Conservation (phyloP, 1,140 invertebrate genomes). For the Latrodectus geometricus region DNA sequence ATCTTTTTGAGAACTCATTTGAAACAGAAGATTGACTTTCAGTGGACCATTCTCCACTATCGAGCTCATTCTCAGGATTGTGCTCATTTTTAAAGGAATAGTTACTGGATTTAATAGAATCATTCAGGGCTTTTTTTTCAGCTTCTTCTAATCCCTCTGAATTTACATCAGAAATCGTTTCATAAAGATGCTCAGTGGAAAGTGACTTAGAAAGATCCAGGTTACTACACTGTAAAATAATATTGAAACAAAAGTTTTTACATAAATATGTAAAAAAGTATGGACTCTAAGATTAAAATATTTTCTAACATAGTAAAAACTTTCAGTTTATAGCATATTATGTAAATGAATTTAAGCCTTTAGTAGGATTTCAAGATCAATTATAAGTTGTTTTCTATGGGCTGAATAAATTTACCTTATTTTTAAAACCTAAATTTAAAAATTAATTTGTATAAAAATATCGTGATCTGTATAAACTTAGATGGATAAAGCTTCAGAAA, state of each 20-base stretch:
- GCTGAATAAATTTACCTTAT: no score
- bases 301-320: no score
- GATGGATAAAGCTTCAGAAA: no score
- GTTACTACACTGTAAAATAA: constrained; percentile 10
- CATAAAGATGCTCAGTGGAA: constrained; percentile 51
- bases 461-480: no score
- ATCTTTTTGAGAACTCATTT: constrained; percentile 15
- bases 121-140: neutral
- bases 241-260: neutral
- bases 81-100: constrained; percentile 22
- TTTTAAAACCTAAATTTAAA: no score
- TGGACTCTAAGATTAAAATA: no score
- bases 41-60: constrained; percentile 58
- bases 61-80: constrained; percentile 42
- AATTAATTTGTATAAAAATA: no score
- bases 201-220: constrained; percentile 7
- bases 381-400: no score
- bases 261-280: neutral
- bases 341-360: no score
- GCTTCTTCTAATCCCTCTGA: neutral
- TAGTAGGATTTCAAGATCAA: no score
- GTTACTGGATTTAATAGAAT: neutral
- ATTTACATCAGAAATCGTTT: constrained; percentile 47
- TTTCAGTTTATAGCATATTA: no score
- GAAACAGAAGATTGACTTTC: constrained; percentile 41